Conservation (phyloP, 2,888 invertebrate genomes). For the Leptopterna dolabrata region DNA sequence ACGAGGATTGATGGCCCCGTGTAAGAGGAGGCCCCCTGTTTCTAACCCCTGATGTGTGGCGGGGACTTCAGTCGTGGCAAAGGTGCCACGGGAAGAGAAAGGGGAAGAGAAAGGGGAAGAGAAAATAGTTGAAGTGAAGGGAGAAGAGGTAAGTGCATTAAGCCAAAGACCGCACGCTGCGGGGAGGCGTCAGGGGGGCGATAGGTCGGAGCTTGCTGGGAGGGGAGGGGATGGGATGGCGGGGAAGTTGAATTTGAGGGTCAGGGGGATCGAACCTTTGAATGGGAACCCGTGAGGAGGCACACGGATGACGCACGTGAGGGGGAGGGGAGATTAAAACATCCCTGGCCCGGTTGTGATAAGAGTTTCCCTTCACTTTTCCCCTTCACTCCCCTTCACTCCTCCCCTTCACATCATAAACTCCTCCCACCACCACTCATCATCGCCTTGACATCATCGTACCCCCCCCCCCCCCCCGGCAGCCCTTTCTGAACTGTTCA, state of each 20-base stretch:
- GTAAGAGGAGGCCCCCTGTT: constrained; percentile 22
- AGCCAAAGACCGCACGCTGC: constrained; percentile 27
- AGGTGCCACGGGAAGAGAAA: background rate
- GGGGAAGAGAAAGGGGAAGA: background rate
- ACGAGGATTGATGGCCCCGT: constrained; percentile 44
- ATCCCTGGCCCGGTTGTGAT: constrained; percentile 50
- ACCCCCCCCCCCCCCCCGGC: background rate
- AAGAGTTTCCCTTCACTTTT: background rate
- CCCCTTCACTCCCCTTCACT: background rate
- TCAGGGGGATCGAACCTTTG: background rate
- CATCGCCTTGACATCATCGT: background rate
- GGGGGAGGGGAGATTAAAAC: constrained; percentile 48
- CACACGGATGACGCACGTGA: background rate
- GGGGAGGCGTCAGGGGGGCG: background rate
- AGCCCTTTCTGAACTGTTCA: background rate
- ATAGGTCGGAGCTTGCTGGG: background rate
- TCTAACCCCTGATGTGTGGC: constrained; percentile 38
- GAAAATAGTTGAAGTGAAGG: background rate
- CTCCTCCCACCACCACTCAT: background rate
- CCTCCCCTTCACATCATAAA: background rate
- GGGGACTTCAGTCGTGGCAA: background rate
- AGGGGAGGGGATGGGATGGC: background rate
- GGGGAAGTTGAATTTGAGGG: background rate
- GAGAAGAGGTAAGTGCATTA: constrained; percentile 17
- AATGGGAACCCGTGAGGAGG: background rate